Evolutionary conservation across 1,140 invertebrate species (phyloP), one percentile per base, ranked within the genome.

Genomic region (Drosophila cardini): DNA sequence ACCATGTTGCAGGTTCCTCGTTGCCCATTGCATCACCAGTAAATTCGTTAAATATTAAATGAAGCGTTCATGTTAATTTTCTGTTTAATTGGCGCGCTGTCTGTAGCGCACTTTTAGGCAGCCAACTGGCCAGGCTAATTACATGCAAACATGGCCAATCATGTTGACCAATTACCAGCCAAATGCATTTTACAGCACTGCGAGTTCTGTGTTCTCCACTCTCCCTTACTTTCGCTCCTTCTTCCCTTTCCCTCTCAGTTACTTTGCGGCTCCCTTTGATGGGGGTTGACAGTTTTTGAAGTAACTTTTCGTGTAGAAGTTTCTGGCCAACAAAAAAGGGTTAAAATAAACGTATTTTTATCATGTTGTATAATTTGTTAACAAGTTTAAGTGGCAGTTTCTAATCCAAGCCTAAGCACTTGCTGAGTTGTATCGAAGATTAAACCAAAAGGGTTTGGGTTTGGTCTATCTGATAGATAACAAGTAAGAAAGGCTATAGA

Each of bases 11-110:
- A n/a, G n/a, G n/a, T n/a, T n/a, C 21, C 21, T 5, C 21, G 36
- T 10, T 8, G 53, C 43, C 15, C 45, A 48, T 43, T 50, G 61
- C 26, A 9, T 34, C 26, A 36, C 38, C 46, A 60, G 72, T 42
- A 89, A 90, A 87, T 78, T 90, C 84, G 90, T 91, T 91, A 89
- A 91, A 91, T 91, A 91, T 91, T 91, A 90, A 91, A 91, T 91
- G 90, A 91, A 91, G 90, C 87, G 79, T 91, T 91, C 87, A 91
- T 85, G 90, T 86, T 91, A 91, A 91, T 91, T 91, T 89, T 81
- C 87, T 82, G 84, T 84, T 90, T 91, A 91, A 91, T 91, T 91
- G 80, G 50, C 74, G 64, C 53, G 56, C 80, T 61, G 73, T 71
- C 58, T 78, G 42, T 64, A 74, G 55, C 70, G 77, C 76, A 74